Evolutionary conservation across 2,113 vertebrate species (phyloP).

Genomic region (Capreolus pygargus): DNA sequence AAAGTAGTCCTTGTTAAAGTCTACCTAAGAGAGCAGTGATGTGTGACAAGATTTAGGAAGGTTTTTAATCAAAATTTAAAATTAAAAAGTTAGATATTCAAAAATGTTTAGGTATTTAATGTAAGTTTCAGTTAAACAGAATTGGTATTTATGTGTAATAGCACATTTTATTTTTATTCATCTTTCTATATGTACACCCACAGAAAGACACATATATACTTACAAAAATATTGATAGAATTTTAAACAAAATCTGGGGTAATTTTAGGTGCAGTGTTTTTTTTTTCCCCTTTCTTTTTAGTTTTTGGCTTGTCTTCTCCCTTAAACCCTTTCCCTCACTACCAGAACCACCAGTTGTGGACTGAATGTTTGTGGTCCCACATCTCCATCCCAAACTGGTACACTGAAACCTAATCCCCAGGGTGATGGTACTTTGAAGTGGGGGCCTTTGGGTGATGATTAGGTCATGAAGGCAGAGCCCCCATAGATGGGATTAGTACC

Average conservation of each 20-base stretch:
- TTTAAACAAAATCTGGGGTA: neutral
- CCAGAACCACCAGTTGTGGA: neutral
- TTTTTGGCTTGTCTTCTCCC: neutral
- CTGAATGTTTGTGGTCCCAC: neutral
- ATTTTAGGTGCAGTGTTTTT: neutral
- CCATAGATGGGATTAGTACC: neutral
- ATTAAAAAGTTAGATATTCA: neutral
- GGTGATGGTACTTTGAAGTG: neutral
- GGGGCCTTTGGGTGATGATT: neutral
- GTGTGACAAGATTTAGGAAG: neutral
- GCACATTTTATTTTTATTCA: conserved; percentile 7
- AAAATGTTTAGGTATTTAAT: neutral
- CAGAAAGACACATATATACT: neutral
- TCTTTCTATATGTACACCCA: neutral
- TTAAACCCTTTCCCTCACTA: neutral
- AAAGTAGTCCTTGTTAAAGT: neutral
- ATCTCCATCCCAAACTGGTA: neutral
- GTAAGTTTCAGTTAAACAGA: neutral
- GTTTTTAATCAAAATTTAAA: neutral
- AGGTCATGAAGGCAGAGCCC: neutral
- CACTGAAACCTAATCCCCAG: neutral
- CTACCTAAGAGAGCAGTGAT: neutral
- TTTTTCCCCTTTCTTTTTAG: neutral
- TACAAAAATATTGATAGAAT: neutral
- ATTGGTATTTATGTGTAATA: neutral